Evolutionary conservation across 2,797 vertebrate species (phyloP), one percentile per base, ranked within the genome.

Genomic region (Botia kubotai): DNA sequence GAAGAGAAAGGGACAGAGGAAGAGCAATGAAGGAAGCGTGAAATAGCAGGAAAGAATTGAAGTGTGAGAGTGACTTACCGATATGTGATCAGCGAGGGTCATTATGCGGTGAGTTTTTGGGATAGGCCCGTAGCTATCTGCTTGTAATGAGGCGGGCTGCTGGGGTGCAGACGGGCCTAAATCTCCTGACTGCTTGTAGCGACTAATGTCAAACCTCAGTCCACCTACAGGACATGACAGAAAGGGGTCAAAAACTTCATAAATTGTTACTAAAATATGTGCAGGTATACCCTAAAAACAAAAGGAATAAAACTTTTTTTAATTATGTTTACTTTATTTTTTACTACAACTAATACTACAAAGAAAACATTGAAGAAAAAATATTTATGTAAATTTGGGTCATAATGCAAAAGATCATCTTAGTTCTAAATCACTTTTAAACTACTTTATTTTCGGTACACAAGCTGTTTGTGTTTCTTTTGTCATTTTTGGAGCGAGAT

Each of bases 51-150:
- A 52, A 67, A 16, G 7, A 46, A 11, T 46, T 8, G 10, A 1
- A 21, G 29, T 33, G 26, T 33, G 48, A 33, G 70, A 13, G 19
- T 48, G 74, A 83, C 95, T 89, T 94, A 99, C 98, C 87, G 97
- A 99, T 91, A 99, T 99, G 85, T 99, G 98, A 88, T 99, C 98
- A 2, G 98, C 98, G 72, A 99, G 92, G 17, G 98, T 99, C 94
- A 99, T 99, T 72, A 99, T 93, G 19, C 97, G 94, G 85, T 97
- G 97, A 16, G 97, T 98, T 87, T 97, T 95, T 78, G 95, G 93
- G 77, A 96, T 94, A 0, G 95, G 94, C 5, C 94, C 93, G 89
- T 95, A 94, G 48, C 90, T 89, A 57, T 98, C 96, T 5, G 93
- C 86, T 85, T 97, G 97, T 10, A 95, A 93, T 23, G 84, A 89